These are phyloP conservation scores for Notarius quadriscutis DNA, from an alignment of 2,113 vertebrate species.

Conservation along the genomic window DNA sequence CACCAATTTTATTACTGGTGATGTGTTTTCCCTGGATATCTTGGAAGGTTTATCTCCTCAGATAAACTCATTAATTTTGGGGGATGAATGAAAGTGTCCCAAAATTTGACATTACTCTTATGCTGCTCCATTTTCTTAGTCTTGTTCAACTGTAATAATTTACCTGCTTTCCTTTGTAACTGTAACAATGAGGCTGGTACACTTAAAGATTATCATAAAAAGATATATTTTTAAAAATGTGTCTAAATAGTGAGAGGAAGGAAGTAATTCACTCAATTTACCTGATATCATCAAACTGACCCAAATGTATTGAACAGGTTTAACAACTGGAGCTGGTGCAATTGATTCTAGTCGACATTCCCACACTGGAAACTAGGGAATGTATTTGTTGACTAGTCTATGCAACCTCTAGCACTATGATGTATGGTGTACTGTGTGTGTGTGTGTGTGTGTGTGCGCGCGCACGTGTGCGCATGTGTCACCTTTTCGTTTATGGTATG, in stretches of 20 bases:
- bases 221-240: neutral
- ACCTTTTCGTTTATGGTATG: slow-evolving; percentile 96
- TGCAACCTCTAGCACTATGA: neutral
- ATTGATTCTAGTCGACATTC: neutral
- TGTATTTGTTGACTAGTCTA: neutral
- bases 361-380: neutral
- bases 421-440: neutral
- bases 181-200: no score
- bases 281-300: neutral
- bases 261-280: neutral
- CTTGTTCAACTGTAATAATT: no score
- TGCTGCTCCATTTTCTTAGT: no score
- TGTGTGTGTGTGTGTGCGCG: slow-evolving; percentile 7
- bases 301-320: neutral
- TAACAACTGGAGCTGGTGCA: neutral
- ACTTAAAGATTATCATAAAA: no score
- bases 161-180: no score
- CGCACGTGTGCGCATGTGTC: slow-evolving; percentile 4
- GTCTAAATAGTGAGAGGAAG: neutral
- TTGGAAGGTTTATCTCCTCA: no score
- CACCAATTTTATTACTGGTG: no score
- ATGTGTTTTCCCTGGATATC: no score
- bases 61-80: no score
- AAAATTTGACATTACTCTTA: no score
- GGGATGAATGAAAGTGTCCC: no score